Base-by-base conservation (phyloP, 2,888 invertebrate genomes). In the Tromatobia lineatoria region DNA sequence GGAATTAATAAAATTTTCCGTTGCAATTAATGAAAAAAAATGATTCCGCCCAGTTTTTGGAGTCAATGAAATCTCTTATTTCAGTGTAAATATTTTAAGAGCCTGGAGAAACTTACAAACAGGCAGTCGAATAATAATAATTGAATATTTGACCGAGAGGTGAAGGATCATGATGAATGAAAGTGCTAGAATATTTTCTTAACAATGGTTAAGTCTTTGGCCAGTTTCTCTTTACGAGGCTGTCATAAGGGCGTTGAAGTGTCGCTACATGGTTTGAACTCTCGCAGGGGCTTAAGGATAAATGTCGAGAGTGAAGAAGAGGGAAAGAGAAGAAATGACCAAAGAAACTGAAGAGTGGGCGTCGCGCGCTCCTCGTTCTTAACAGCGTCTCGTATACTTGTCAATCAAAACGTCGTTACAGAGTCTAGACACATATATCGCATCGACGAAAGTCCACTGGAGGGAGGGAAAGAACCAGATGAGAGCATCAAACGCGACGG, bases 351-450 rank as follows among this genome's bases (percentile, higher is more conserved):
- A 34, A 64, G 38, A 64, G 61, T 76, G 29, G 66, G 69, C 66
- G 52, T 52, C 54, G 42, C 61, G 38, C 61, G 18, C 38, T 64
- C 38, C 74, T 42, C 73, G 69, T 82, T 86, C 84, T 82, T 79
- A 85, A 86, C 78, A 73, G 79, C 76, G 77, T 80, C 88, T 88
- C 90, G 89, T 89, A 90, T 90, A 88, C 87, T 89, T 90, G 90
- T 90, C 90, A 89, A 89, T 89, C 87, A 89, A 90, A 90, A 88
- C 86, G 87, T 88, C 88, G 88, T 90, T 90, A 90, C 87, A 82
- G 83, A 83, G 90, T 90, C 90, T 89, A 89, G 90, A 90, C 89
- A 71, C 87, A 86, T 88, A 89, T 89, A 88, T 89, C 87, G 85
- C 83, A 78, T 81, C 82, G 77, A 73, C 74, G 73, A 67, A 74